phyloP scores from a whole-genome alignment of 2,113 vertebrate species.

The Pardalotus punctatus region DNA sequence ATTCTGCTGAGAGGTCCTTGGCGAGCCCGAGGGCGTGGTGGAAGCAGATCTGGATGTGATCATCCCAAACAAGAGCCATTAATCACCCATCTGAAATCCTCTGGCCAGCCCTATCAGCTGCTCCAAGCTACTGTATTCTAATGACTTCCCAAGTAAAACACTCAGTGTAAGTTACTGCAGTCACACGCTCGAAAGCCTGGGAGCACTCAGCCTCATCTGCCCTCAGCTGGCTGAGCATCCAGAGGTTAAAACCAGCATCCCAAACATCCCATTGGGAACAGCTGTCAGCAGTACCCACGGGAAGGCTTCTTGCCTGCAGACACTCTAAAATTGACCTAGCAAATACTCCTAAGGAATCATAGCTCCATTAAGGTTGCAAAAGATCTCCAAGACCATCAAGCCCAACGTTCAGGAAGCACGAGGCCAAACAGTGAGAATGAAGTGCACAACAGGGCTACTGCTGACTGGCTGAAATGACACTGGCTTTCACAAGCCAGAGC shows the following conservation, averaged over 20 bases:
- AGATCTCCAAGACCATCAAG: background rate
- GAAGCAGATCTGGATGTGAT: conserved; percentile 86
- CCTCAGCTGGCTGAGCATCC: background rate
- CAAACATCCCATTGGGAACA: background rate
- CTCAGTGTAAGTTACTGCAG: background rate
- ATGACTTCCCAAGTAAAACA: background rate
- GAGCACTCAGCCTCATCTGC: background rate
- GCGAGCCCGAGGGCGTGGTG: conserved; percentile 92
- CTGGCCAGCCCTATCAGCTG: background rate
- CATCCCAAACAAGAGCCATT: conserved; percentile 22
- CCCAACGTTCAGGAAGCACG: background rate
- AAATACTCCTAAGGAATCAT: background rate
- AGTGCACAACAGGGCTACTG: background rate
- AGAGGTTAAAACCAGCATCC: background rate
- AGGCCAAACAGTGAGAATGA: accelerated
- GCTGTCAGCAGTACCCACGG: accelerated
- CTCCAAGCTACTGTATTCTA: background rate
- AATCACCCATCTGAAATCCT: background rate
- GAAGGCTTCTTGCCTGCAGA: background rate
- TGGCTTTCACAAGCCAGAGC: background rate
- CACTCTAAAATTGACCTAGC: background rate
- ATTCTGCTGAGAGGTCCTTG: conserved; percentile 81
- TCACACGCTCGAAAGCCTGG: background rate
- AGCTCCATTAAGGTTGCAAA: background rate
- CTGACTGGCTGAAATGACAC: background rate